Base-by-base conservation (phyloP, 1,140 invertebrate genomes). In the Zaprionus kolodkinae region DNA sequence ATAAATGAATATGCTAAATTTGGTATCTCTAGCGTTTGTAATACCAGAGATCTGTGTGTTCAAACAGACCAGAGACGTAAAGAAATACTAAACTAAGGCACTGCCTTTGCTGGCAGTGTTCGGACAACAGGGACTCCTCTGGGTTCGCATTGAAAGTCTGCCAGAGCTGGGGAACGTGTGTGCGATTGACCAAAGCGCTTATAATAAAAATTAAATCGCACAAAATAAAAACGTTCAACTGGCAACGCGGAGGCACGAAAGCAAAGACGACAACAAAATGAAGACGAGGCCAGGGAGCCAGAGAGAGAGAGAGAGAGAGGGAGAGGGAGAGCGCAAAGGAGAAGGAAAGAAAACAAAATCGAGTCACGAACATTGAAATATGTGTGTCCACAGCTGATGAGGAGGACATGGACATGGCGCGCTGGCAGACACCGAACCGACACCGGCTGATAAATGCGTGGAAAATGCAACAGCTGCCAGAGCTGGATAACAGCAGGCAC, bases 281-380 rank as follows among this genome's bases (percentile, higher is more conserved):
- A 45, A 45, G 40, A 45, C 40, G 40, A 45, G 40, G 40, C n/a
- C n/a, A 45, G n/a, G 40, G 30, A 50, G n/a, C 9, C 25, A 17
- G 50, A 27, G 17, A 12, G 27, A 9, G 48, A 13, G 9, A 30
- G 15, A 4, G 48, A 5, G 3, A 1, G 40, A 15, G 27, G 36
- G 3, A 10, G 30, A 36, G 25, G 21, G 11, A 59, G 61, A 50
- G 7, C 0, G 9, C 3, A 35, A 35, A 30, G 30, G n/a, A 61
- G 61, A 65, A 67, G 40, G 45, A 77, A 50, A 78, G 36, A 60
- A 59, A 68, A 59, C 25, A 25, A 84, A 89, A 89, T 76, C 85
- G 85, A 89, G 85, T 88, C 85, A 88, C 85, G 85, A 88, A 88
- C 85, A 89, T 89, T 88, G 85, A 89, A 88, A 88, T 88, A 88